Conservation (phyloP, 2,888 invertebrate species). For the Nineta flava region DNA sequence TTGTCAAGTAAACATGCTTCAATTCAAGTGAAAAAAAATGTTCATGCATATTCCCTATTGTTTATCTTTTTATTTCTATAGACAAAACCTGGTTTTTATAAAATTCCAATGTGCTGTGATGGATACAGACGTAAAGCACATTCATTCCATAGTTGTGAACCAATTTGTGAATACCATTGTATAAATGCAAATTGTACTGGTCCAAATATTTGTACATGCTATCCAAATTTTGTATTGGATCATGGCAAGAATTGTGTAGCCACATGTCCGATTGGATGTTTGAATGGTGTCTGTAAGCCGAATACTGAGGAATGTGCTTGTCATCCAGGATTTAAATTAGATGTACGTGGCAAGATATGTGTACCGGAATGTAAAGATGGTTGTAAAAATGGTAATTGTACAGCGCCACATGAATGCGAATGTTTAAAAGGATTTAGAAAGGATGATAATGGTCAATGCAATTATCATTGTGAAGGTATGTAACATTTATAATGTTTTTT, state of each 20-base stretch:
- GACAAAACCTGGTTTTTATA: slow-evolving; percentile 44
- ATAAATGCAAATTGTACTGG: slow-evolving; percentile 51
- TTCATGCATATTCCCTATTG: too few relatives aligned
- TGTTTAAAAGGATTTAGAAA: slow-evolving; percentile 26
- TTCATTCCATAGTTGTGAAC: slow-evolving; percentile 36
- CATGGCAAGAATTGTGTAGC: slow-evolving; percentile 38
- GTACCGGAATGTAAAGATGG: slow-evolving; percentile 37
- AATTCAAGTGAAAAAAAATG: too few relatives aligned
- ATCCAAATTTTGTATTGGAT: slow-evolving; percentile 40
- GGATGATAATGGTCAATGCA: slow-evolving; percentile 19
- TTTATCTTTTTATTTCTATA: slow-evolving; percentile 20
- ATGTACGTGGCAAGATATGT: slow-evolving; percentile 28
- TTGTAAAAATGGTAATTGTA: slow-evolving; percentile 37
- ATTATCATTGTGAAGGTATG: slow-evolving; percentile 22
- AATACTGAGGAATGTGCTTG: slow-evolving; percentile 45
- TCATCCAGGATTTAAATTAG: slow-evolving; percentile 19
- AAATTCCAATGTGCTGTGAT: slow-evolving; percentile 52
- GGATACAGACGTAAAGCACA: slow-evolving; percentile 48
- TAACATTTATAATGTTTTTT: too few relatives aligned
- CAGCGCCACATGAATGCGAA: slow-evolving; percentile 38
- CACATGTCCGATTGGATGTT: slow-evolving; percentile 51
- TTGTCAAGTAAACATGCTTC: too few relatives aligned
- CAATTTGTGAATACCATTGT: slow-evolving; percentile 47
- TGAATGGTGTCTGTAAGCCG: slow-evolving; percentile 44
- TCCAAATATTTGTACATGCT: slow-evolving; percentile 47